Evolutionary conservation across 2,797 vertebrate genomes (phyloP).

Genomic region (Phalloptychus januarius): DNA sequence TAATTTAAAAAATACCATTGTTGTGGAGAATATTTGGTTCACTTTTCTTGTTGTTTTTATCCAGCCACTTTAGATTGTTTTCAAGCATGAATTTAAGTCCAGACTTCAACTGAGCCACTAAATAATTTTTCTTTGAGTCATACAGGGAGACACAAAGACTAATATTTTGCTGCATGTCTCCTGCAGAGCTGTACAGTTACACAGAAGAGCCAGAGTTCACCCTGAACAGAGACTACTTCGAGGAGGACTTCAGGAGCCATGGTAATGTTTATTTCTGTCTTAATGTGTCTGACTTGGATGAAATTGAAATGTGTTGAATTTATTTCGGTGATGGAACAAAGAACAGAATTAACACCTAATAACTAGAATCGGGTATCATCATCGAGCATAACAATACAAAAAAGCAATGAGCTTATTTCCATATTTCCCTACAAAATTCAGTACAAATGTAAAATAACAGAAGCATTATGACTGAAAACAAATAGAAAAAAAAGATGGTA

Average conservation of each 20-base stretch:
- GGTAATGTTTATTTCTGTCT: constrained; percentile 75
- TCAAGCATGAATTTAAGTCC: background rate
- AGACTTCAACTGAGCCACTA: background rate
- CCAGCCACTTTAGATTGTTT: background rate
- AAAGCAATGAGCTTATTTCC: background rate
- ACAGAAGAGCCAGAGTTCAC: constrained; percentile 93
- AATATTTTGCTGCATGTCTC: constrained; percentile 3
- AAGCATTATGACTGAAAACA: background rate
- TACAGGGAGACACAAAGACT: background rate
- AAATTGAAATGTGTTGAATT: background rate
- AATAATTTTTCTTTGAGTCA: background rate
- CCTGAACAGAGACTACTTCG: constrained; percentile 91
- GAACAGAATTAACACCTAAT: background rate
- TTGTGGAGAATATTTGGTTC: background rate
- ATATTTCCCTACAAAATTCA: background rate
- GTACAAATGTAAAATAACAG: background rate
- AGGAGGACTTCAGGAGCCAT: constrained; percentile 91
- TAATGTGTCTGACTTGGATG: background rate
- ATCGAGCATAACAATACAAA: background rate
- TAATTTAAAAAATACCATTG: background rate
- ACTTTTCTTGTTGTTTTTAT: background rate
- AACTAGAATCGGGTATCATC: background rate
- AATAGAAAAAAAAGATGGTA: background rate
- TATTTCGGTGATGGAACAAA: background rate
- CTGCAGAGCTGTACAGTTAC: constrained; percentile 95